These are phyloP conservation scores for Magallana nippona DNA, from an alignment of 2,888 invertebrate genomes.

Conservation along the genomic window DNA sequence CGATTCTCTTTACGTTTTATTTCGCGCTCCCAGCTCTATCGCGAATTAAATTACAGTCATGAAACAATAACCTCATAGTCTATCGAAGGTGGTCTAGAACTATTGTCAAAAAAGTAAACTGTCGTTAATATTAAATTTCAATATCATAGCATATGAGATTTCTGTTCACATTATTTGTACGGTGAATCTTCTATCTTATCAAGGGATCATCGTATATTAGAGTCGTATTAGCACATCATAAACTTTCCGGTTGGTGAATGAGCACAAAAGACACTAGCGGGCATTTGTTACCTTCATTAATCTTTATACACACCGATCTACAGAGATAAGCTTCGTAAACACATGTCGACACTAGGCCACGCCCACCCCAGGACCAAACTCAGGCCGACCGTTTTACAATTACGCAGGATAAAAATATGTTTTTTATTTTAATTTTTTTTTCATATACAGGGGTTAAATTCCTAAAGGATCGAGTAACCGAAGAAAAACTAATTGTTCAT, in stretches of 20 bases:
- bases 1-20: constrained; percentile 22
- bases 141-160: constrained; percentile 41
- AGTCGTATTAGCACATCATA: constrained; percentile 49
- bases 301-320: constrained; percentile 34
- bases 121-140: constrained; percentile 46
- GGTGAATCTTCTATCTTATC: constrained; percentile 42
- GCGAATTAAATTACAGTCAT: constrained; percentile 36
- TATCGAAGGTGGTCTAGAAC: constrained; percentile 35
- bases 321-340: constrained; percentile 34
- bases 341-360: constrained; percentile 25
- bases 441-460: constrained; percentile 27
- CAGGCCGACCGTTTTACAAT: not conserved
- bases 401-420: not conserved
- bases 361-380: constrained; percentile 10
- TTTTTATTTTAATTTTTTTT: not conserved
- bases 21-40: constrained; percentile 34
- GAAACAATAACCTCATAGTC: constrained; percentile 36
- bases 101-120: constrained; percentile 37
- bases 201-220: constrained; percentile 37
- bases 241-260: constrained; percentile 43
- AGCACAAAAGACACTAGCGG: constrained; percentile 36
- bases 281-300: constrained; percentile 35
- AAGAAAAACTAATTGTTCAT: not conserved
- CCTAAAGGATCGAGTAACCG: not conserved
- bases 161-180: constrained; percentile 41